Evolutionary conservation across 1,140 invertebrate genomes (phyloP).

Genomic region (Apis laboriosa): DNA sequence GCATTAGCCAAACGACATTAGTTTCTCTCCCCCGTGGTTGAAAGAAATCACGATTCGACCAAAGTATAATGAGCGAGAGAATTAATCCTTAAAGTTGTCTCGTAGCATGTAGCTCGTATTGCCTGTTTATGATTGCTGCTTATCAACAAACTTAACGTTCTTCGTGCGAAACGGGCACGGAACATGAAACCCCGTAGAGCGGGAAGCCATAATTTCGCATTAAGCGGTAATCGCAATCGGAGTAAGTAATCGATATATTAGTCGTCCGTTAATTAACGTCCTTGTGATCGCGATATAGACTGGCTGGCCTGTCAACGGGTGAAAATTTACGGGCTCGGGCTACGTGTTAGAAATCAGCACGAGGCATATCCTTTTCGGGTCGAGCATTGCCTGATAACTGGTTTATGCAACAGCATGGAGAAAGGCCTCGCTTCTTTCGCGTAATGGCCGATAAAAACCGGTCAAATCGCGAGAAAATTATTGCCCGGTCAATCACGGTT

Average conservation of each 20-base stretch:
- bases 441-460: constrained; percentile 11
- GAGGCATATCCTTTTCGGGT: constrained; percentile 64
- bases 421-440: constrained; percentile 42
- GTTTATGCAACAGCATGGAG: constrained; percentile 45
- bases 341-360: constrained; percentile 60
- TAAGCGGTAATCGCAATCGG: constrained; percentile 67
- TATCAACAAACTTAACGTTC: constrained; percentile 51
- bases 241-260: constrained; percentile 74
- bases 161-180: constrained; percentile 50
- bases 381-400: constrained; percentile 51
- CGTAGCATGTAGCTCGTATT: background rate
- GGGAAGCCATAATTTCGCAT: constrained; percentile 69
- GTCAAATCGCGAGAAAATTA: constrained; percentile 33
- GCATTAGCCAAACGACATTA: too few species aligned
- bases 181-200: constrained; percentile 53
- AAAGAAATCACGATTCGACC: too few species aligned
- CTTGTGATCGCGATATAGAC: constrained; percentile 70
- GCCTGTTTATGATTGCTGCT: constrained; percentile 55
- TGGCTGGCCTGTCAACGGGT: constrained; percentile 59
- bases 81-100: constrained; percentile 25
- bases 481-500: constrained; percentile 14
- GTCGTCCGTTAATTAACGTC: constrained; percentile 71
- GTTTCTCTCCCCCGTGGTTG: fast-evolving
- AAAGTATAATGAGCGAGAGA: constrained; percentile 2
- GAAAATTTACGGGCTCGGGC: constrained; percentile 62